Evolutionary conservation across 2,113 vertebrate species (phyloP).

Genomic region (Pollachius pollachius): DNA sequence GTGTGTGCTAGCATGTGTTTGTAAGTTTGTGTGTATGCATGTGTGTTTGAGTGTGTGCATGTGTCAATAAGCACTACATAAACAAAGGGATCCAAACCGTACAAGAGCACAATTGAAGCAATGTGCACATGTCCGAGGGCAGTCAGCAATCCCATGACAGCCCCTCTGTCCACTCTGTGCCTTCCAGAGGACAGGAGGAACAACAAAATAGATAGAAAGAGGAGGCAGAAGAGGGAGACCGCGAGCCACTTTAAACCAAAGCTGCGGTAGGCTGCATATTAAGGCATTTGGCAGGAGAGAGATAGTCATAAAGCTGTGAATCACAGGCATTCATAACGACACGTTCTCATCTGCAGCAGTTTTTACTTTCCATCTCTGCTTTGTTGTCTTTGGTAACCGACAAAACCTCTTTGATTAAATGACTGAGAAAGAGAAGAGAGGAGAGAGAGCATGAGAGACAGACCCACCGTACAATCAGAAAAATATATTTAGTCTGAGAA

Average conservation of each 20-base stretch:
- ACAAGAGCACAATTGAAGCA: background rate
- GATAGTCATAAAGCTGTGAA: background rate
- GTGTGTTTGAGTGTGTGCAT: too few species aligned
- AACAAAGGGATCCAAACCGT: background rate
- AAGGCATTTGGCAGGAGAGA: background rate
- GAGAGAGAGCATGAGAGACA: background rate
- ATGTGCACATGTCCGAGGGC: background rate
- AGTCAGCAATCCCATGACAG: too few species aligned
- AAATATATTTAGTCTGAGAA: background rate
- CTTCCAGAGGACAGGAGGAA: background rate
- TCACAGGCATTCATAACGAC: too few species aligned
- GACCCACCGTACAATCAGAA: background rate
- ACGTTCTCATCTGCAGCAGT: too few species aligned
- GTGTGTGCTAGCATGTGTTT: too few species aligned
- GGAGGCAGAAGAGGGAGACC: conserved; percentile 21
- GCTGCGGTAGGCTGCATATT: background rate
- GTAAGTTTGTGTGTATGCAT: too few species aligned
- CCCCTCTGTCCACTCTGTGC: too few species aligned
- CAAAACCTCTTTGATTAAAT: too few species aligned
- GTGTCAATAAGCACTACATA: too few species aligned
- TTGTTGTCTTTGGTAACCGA: too few species aligned
- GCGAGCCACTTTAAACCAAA: conserved; percentile 1
- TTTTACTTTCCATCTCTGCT: too few species aligned
- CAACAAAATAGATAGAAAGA: background rate
- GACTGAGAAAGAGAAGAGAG: background rate